Evolutionary conservation across 2,888 invertebrate genomes (phyloP), one percentile per base, ranked within the genome.

Genomic region (Phorcus lineatus): DNA sequence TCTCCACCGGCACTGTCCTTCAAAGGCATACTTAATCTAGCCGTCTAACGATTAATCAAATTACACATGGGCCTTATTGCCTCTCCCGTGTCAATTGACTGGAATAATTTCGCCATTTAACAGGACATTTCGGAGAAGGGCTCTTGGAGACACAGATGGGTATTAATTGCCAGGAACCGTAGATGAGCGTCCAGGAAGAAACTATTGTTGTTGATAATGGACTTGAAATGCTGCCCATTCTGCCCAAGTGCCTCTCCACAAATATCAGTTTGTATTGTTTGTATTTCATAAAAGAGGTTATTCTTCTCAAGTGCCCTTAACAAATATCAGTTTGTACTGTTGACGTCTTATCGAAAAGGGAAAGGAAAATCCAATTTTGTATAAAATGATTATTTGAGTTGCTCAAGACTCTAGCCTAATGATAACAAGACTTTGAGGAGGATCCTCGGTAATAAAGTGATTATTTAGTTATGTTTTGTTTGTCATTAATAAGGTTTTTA

Each of bases 81-180:
- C 28, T 31, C 31, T 70, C 67, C n/a, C 47, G 28, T 28, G 62
- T 28, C 57, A 77, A 57, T 57, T 62, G 57, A 77, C 40, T 77
- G 57, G 66, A 77, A 66, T 74, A 74, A 74, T 74, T 40, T 52
- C 40, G 24, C 52, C 74, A 74, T 47, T 52, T 40, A 52, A 52
- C 74, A 52, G 47, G 47, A 52, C 52, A 74, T 74, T 74, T 74
- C 52, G 52, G 74, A 24, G 24, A 17, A 52, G 74, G 22, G 40
- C 19, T 52, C 47, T 52, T n/a, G 19, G 24, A 52, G 52, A 74
- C 47, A 52, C 74, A 74, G 74, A 74, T 74, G 74, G 74, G n/a
- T 52, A 24, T 13, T 74, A 74, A 74, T 74, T 53, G 74, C 2
- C 52, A 52, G 74, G 17, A 24, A 28, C 62, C 24, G 22, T 24